Evolutionary conservation across 2,113 vertebrate species (phyloP).

Genomic region (Rutilus rutilus): DNA sequence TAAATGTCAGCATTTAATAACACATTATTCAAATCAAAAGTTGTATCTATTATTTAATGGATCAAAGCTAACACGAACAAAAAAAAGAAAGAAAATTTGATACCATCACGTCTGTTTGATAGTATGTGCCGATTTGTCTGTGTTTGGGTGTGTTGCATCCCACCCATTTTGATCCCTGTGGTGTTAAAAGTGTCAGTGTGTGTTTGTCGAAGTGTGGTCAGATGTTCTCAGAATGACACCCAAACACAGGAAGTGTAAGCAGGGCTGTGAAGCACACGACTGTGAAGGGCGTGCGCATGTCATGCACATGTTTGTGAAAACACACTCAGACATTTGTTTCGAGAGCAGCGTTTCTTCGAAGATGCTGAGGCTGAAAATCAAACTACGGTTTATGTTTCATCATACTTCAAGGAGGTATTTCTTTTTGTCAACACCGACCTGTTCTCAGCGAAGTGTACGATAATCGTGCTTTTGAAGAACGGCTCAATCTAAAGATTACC

Average conservation of each 20-base stretch:
- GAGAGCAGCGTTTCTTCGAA: not conserved
- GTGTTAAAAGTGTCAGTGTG: not conserved
- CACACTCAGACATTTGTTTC: conserved; percentile 14
- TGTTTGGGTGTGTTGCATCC: not conserved
- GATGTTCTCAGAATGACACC: conserved; percentile 51
- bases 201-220: conserved; percentile 43
- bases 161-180: not conserved
- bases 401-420: conserved; percentile 48
- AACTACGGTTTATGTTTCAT: conserved; percentile 25
- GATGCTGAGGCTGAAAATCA: conserved; percentile 50
- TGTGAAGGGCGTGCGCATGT: not conserved
- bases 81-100: too few relatives aligned
- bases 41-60: too few relatives aligned
- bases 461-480: not conserved
- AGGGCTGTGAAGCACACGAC: not conserved
- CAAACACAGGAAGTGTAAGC: conserved; percentile 52
- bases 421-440: not conserved
- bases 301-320: not conserved
- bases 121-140: not conserved
- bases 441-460: not conserved
- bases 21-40: too few relatives aligned
- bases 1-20: too few relatives aligned
- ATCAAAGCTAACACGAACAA: too few relatives aligned
- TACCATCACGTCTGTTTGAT: not conserved
- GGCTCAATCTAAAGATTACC: too few relatives aligned